Base-by-base conservation (phyloP, 2,888 invertebrate species). In the Ommatoiulus sabulosus region DNA sequence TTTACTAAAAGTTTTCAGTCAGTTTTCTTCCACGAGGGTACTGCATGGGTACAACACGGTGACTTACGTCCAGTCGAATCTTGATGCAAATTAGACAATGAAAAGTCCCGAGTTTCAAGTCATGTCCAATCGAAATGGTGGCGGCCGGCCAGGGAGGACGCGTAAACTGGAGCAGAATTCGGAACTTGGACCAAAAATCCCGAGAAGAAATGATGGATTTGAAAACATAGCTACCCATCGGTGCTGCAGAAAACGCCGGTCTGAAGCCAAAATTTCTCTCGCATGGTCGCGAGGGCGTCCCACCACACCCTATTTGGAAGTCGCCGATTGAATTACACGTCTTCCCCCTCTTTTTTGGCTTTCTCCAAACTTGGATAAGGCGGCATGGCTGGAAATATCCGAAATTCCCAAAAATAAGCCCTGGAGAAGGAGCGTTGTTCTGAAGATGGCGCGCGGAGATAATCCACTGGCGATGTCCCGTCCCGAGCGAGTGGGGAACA, bases 251-350 rank as follows among this genome's bases (percentile, higher is more conserved):
- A 52, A 7, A 52, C 17, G 17, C 63, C 63, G 17, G 63, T 63
- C 63, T 63, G 63, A 5, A 5, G 63, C 63, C 63, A 63, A 63
- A n/a, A 63, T 15, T 15, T 52, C 6, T 46, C 17, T 63, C 63
- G 63, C 17, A 63, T 63, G 63, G 63, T 63, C 63, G 17, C 63
- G n/a, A 63, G 63, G 63, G 63, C 63, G 63, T 17, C n/a, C n/a
- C 63, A 63, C 63, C 63, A 63, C 17, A 63, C 63, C 63, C 63
- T 63, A 63, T 63, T 63, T 63, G 63, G 63, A 3, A 63, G 12
- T 63, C 63, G n/a, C 17, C 63, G 63, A 63, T 63, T 63, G 63
- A 63, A n/a, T 63, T 63, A 63, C 63, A 63, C 63, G 17, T n/a
- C n/a, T 63, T 1, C 17, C 63, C 63, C 63, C 63, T 3, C n/a